Conservation (phyloP, 1,140 invertebrate genomes). For the Drosophila sturtevanti region DNA sequence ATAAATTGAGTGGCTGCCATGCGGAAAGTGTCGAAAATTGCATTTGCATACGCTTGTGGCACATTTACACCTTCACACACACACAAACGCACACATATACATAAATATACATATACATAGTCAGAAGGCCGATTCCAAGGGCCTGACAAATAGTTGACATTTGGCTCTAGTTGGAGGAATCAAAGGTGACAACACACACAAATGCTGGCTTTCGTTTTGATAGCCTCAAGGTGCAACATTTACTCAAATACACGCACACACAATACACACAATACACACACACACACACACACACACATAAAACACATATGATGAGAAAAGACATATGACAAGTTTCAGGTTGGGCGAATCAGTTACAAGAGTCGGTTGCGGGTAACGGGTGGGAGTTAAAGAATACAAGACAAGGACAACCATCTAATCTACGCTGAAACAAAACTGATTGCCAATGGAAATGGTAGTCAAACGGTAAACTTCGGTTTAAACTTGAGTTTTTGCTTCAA, state of each 20-base stretch:
- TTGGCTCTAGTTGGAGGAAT: conserved; percentile 5
- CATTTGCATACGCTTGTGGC: conserved; percentile 67
- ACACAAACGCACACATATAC: not conserved
- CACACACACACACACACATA: no score
- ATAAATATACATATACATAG: not conserved
- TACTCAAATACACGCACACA: conserved; percentile 1
- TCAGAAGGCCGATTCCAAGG: not conserved
- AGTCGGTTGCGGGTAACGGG: not conserved
- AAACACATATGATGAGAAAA: not conserved
- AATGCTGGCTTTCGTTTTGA: conserved; percentile 2
- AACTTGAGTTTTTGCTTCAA: not conserved
- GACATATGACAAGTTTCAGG: conserved; percentile 2
- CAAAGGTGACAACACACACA: conserved; percentile 11
- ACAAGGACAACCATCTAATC: conserved; percentile 12
- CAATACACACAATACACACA: conserved; percentile 2
- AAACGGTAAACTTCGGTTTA: not conserved
- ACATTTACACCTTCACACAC: conserved; percentile 42
- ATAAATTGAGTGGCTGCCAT: conserved; percentile 65
- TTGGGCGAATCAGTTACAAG: not conserved
- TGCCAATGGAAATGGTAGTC: not conserved
- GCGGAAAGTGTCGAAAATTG: conserved; percentile 74
- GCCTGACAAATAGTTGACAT: conserved; percentile 16
- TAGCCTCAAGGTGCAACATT: not conserved
- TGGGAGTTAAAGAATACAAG: not conserved
- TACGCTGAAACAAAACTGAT: not conserved